Percentiles rank a stretch among this genome's conserved stretches.
phyloP scores from a whole-genome alignment of 2,797 vertebrate species.

The Nyctibius grandis region DNA sequence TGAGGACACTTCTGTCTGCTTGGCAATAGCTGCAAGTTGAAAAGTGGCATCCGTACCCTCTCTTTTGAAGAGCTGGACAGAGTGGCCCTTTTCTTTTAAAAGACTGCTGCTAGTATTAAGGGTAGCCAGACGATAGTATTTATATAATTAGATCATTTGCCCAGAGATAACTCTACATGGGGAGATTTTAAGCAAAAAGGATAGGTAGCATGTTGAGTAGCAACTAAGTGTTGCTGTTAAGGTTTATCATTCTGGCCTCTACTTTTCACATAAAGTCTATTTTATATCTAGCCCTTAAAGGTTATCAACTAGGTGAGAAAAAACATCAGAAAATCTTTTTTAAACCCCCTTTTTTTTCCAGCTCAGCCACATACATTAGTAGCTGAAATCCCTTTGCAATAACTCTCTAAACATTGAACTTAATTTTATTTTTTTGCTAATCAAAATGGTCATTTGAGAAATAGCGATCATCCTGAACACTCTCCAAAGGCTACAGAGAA shows the following conservation, averaged over 20 bases:
- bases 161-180: not conserved
- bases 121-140: not conserved
- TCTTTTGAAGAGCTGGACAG: not conserved
- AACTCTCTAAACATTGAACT: slow-evolving; percentile 9
- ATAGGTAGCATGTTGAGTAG: not conserved
- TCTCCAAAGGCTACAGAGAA: not conserved
- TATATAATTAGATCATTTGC: not conserved
- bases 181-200: not conserved
- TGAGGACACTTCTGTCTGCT: not conserved
- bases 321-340: not conserved
- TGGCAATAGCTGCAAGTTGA: not conserved
- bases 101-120: not conserved
- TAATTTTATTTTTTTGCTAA: slow-evolving; percentile 41
- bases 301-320: not conserved
- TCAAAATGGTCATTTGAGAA: slow-evolving; percentile 43
- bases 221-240: not conserved
- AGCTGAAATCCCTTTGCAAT: slow-evolving; percentile 27
- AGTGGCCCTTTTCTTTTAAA: not conserved
- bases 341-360: fast-evolving
- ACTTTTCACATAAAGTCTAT: not conserved
- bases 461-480: not conserved
- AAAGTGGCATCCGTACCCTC: not conserved
- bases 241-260: not conserved
- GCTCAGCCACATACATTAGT: not conserved
- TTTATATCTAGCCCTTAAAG: not conserved